Percentiles rank a stretch among this genome's conserved stretches.
Conservation (phyloP, 2,888 invertebrate genomes). For the Tethea ocularis region DNA sequence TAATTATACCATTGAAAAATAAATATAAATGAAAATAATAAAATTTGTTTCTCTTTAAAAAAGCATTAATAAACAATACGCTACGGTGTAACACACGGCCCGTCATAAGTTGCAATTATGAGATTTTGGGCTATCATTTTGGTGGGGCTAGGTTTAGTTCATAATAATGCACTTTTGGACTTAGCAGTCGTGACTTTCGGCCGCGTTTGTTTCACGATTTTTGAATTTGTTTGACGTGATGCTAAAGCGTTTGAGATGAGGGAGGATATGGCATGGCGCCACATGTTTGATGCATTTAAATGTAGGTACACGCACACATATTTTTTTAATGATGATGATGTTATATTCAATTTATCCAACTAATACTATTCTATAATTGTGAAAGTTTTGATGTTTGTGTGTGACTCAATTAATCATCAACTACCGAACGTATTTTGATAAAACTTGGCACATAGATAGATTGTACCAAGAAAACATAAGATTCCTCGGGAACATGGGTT, state of each 20-base stretch:
- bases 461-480: too few species aligned
- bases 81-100: conserved; percentile 43
- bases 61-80: too few species aligned
- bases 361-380: too few species aligned
- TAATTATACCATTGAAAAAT: too few species aligned
- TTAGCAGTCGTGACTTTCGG: conserved; percentile 62
- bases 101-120: conserved; percentile 53
- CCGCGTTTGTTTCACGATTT: conserved; percentile 53
- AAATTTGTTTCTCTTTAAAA: too few species aligned
- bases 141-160: conserved; percentile 53
- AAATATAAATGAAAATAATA: too few species aligned
- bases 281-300: neutral
- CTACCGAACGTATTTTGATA: too few species aligned
- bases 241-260: conserved; percentile 16
- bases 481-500: too few species aligned
- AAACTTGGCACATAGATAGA: too few species aligned
- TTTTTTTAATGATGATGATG: neutral
- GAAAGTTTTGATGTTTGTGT: too few species aligned
- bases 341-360: too few species aligned
- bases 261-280: conserved; percentile 18
- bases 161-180: conserved; percentile 52
- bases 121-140: conserved; percentile 66
- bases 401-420: too few species aligned
- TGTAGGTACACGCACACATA: neutral
- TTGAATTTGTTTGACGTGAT: conserved; percentile 50